Evolutionary conservation across 2,797 vertebrate species (phyloP), one percentile per base, ranked within the genome.

Genomic region (Chanos chanos): DNA sequence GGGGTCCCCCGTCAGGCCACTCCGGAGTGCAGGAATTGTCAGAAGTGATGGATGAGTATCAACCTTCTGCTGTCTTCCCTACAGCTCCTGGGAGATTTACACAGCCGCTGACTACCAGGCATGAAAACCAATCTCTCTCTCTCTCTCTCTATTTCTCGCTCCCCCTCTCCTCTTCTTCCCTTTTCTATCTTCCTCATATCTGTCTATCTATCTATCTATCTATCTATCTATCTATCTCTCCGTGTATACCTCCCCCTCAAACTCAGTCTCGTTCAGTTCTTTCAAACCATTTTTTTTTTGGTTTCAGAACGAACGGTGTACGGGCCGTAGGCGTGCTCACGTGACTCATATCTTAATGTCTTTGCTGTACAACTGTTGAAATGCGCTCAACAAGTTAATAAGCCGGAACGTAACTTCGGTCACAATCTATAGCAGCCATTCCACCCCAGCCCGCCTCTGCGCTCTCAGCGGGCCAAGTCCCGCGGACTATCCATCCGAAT

Each of bases 21-120:
- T 92, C 89, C 86, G 88, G 76, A 90, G 91, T 88, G 87, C 87
- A 88, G 87, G 89, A 92, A 92, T 93, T 93, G 92, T 96, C 93
- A 93, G 86, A 86, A 89, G 92, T 94, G 93, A 96, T 93, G 91
- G 93, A 94, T 95, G 92, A 94, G 90, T 90, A 92, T 94, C 92
- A 93, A 91, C 92, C 91, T 93, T 92, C 92, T 92, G 92, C 92
- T 93, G 90, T 94, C 92, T 93, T 91, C 88, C 86, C 87, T 85
- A 88, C 85, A 79, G 89, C 88, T 94, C 93, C 91, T 91, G 75
- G 79, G 92, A 94, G 93, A 93, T 91, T 93, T 93, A 92, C 9
- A 89, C 85, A 89, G 89, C 85, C 80, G 87, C 89, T 89, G 88
- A 92, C 90, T 91, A 90, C 80, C 89, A 92, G 89, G 88, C 90